Evolutionary conservation across 2,888 invertebrate species (phyloP).

Genomic region (Ditula angustiorana): DNA sequence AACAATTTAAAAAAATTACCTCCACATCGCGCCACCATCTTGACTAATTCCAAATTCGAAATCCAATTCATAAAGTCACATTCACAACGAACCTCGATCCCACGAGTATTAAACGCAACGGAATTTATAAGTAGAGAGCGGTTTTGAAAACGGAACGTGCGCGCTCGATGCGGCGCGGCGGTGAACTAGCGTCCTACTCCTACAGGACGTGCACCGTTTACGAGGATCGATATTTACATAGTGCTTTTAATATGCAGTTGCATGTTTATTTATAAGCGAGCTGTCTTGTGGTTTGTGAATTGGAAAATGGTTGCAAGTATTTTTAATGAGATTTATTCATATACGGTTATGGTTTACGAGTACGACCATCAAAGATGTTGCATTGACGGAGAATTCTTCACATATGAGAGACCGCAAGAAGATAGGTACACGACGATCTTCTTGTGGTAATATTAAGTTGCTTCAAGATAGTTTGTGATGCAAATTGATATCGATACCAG

Average conservation of each 20-base stretch:
- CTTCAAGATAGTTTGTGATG: too few relatives aligned
- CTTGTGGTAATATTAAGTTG: too few relatives aligned
- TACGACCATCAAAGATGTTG: too few relatives aligned
- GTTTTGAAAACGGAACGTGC: conserved; percentile 70
- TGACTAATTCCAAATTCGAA: conserved; percentile 31
- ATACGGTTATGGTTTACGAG: too few relatives aligned
- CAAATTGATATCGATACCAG: too few relatives aligned
- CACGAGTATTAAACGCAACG: conserved; percentile 29
- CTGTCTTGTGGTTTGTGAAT: conserved; percentile 30
- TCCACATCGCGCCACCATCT: conserved; percentile 27
- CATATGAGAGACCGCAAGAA: too few relatives aligned
- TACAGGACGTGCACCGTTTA: conserved; percentile 76
- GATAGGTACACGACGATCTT: too few relatives aligned
- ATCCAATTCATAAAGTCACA: conserved; percentile 39
- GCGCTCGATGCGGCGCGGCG: conserved; percentile 74
- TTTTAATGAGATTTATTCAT: too few relatives aligned
- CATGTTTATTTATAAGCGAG: conserved; percentile 37
- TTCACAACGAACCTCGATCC: conserved; percentile 42
- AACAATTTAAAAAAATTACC: conserved; percentile 19
- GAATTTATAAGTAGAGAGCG: conserved; percentile 51
- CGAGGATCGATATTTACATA: conserved; percentile 83
- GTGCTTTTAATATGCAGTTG: conserved; percentile 78
- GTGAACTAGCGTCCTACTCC: conserved; percentile 76
- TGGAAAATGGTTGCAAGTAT: neutral
- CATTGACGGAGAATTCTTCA: too few relatives aligned